Evolutionary conservation across 2,797 vertebrate genomes (phyloP), one percentile per base, ranked within the genome.

Genomic region (Yasuhikotakia modesta): DNA sequence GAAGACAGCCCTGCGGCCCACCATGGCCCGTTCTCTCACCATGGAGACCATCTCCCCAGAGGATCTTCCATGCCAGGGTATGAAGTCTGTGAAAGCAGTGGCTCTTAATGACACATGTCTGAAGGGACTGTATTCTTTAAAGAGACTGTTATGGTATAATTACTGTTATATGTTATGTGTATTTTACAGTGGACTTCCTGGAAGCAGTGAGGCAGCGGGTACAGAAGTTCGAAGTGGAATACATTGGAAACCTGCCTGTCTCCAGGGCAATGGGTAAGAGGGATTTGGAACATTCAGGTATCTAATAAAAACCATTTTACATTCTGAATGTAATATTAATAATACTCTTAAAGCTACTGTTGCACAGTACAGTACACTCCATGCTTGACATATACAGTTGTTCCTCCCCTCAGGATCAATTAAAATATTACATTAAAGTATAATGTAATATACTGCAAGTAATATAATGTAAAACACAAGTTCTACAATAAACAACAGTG

Each of bases 181-280:
- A 30, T 68, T 68, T 84, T 81, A 24, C 81, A 99, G 97, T 94
- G 86, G 95, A 95, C 65, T 92, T 96, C 83, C 87, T 96, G 86
- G 95, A 97, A 60, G 91, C 95, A 0, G 91, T 96, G 84, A 91
- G 93, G 76, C 91, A 94, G 82, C 92, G 93, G 21, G 91, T 95
- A 78, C 96, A 97, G 89, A 96, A 94, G 85, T 98, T 96, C 11
- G 92, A 96, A 57, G 95, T 95, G 5, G 89, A 94, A 73, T 98
- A 96, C 83, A 88, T 98, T 0, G 97, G 97, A 39, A 96, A 91
- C 81, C 89, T 96, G 82, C 94, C 96, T 0, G 96, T 98, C 85
- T 93, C 92, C 81, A 94, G 94, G 87, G 95, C 96, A 57, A 96
- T 96, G 95, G 97, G 97, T 98, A 76, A 84, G 81, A 76, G 7